Base-by-base conservation (phyloP, 2,113 vertebrate species). In the Rhegmatorhina hoffmannsi region DNA sequence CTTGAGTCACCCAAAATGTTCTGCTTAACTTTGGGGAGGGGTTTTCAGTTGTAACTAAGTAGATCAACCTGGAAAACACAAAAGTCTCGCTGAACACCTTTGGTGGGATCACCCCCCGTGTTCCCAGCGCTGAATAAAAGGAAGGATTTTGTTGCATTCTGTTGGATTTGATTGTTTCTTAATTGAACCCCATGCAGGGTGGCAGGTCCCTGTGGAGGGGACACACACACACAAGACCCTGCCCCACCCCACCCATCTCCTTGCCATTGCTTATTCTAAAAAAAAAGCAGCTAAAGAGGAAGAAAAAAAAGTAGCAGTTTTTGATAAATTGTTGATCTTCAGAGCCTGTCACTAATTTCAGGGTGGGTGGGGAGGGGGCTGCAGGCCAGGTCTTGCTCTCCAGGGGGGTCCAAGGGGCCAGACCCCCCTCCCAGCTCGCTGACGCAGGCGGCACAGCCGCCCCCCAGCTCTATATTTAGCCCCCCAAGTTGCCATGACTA, bases 401-500 rank as follows among this genome's bases (percentile, higher is more conserved):
- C 7, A 7, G 29, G 0, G 7, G 23, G 25, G 20, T 59, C 53
- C 1, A 11, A 64, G 31, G 40, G 62, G 44, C 66, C 21, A 26
- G 60, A n/a, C 1, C 19, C 75, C 60, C 16, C 1, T 17, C 1
- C 5, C 70, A 77, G 53, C 21, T 79, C 15, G 29, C 34, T 0
- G 2, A 9, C 0, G 10, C 4, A 1, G 70, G 64, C 0, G 6
- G 31, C 63, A 13, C 13, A 23, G 63, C 70, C 8, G 2, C 34
- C 36, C 24, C 55, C 38, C 68, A 43, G 60, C 46, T 86, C 68
- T 91, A 43, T 28, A 68, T 55, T 68, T 80, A 62, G 84, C 89
- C 79, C 66, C 34, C 1, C 4, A 6, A 49, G 96, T 97, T 97
- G 92, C 97, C 94, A 97, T 97, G 97, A 10, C 89, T 79, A 96